Percentiles rank a stretch among this genome's conserved stretches.
phyloP scores from a whole-genome alignment of 2,113 vertebrate species.

The Suncus etruscus region DNA sequence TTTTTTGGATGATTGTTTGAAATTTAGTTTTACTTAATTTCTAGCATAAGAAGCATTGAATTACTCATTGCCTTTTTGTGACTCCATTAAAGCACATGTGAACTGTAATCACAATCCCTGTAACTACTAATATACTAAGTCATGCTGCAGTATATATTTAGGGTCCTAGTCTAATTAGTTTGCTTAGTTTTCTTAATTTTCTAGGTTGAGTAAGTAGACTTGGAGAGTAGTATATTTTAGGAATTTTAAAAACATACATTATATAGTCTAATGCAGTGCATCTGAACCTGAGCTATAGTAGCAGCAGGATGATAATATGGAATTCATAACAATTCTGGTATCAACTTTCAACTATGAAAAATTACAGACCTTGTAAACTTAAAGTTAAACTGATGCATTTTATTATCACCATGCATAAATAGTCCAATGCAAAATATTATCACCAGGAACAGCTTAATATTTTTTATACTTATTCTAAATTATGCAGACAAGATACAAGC shows the following conservation, averaged over 20 bases:
- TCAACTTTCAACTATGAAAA: neutral
- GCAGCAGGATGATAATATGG: neutral
- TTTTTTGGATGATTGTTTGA: constrained; percentile 12
- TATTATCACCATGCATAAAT: neutral
- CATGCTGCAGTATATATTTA: too few species aligned
- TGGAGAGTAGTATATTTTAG: neutral
- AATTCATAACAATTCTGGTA: neutral
- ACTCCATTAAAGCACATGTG: accelerated
- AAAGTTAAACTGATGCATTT: neutral
- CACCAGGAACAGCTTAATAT: neutral
- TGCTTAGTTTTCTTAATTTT: neutral
- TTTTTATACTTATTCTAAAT: neutral
- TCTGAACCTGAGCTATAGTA: neutral
- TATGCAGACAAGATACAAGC: neutral
- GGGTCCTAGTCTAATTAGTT: neutral
- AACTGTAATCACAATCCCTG: neutral
- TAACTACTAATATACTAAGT: accelerated
- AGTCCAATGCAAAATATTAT: neutral
- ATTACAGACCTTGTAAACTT: neutral
- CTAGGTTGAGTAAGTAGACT: neutral
- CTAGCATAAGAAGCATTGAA: neutral
- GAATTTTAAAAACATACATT: neutral
- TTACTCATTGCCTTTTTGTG: neutral
- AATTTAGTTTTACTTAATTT: neutral
- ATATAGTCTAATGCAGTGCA: neutral